Base-by-base conservation (phyloP, 2,113 vertebrate species). In the Nerophis lumbriciformis region DNA sequence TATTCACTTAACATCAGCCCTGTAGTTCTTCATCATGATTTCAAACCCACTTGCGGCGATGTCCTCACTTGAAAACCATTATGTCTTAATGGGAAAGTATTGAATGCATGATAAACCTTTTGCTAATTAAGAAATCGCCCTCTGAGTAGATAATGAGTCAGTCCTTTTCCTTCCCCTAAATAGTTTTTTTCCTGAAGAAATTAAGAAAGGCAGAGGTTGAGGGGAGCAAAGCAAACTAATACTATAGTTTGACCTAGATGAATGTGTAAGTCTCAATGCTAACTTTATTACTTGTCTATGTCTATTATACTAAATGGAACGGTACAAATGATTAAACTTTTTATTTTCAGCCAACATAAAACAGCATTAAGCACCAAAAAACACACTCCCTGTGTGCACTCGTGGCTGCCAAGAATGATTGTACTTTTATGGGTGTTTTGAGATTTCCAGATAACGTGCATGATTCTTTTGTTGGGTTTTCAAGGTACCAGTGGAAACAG, bases 401-500 rank as follows among this genome's bases (percentile, higher is more conserved):
- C 1, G 42, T 45, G 39, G 39, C 19, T 1, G 7, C 9, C 21
- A 4, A 35, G 10, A 28, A 11, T 52, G 21, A 28, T 5, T 28
- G 9, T 19, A 19, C 7, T 50, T 28, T 50, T n/a, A 19, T 8
- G 7, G 16, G 49, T 8, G 49, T 49, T 16, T 6, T 49, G 19
- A 4, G 8, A 21, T 37, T 53, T 53, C 35, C 13, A 14, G 14
- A 37, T 49, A 6, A 59, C 8, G 1, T 42, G 8, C 61, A n/a
- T 37, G 0, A 13, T 28, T 14, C 48, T 19, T 53, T 0, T 39
- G 19, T 53, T 73, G 42, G 77, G 47, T 72, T 56, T 61, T 77
- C 3, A 8, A 87, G 85, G 72, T 0, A 0, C 57, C 57, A 28
- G 69, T 16, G 63, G 70, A 55, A 10, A 64, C 7, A 1, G 39